A percentile compares a stretch with the other conserved stretches of the same genome.
Conservation (phyloP, 2,797 vertebrate species). For the Merluccius polli region DNA sequence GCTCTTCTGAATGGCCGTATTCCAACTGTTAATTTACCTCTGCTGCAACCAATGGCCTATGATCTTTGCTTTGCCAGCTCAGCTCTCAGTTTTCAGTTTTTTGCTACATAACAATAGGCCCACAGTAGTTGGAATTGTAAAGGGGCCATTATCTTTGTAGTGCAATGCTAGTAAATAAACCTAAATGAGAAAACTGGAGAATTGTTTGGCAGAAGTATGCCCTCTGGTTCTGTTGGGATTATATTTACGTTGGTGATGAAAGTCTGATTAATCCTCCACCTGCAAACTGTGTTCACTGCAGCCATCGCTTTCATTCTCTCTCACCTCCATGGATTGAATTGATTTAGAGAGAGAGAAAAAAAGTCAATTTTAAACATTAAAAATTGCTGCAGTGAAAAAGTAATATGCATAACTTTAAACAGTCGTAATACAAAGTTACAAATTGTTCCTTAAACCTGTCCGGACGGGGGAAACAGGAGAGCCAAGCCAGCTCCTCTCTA, state of each 20-base stretch:
- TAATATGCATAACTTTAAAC: background rate
- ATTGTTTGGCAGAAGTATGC: background rate
- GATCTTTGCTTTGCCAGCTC: background rate
- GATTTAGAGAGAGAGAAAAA: background rate
- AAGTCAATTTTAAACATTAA: background rate
- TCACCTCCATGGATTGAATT: background rate
- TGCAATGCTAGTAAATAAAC: background rate
- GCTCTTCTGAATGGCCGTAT: background rate
- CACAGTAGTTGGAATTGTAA: background rate
- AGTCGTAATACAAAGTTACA: background rate
- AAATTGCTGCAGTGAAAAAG: background rate
- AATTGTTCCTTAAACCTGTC: background rate
- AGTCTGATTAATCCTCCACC: background rate
- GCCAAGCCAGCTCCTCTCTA: no score
- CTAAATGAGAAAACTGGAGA: background rate
- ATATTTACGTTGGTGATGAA: background rate
- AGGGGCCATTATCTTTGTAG: background rate
- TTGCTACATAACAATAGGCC: background rate
- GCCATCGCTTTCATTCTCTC: background rate
- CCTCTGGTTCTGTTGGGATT: background rate
- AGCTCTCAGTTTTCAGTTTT: background rate
- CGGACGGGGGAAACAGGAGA: no score
- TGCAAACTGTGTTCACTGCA: background rate
- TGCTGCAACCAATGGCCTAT: background rate
- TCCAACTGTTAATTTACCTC: background rate